Conservation (phyloP, 2,797 vertebrate species). For the Xiphorhynchus erythropygius region DNA sequence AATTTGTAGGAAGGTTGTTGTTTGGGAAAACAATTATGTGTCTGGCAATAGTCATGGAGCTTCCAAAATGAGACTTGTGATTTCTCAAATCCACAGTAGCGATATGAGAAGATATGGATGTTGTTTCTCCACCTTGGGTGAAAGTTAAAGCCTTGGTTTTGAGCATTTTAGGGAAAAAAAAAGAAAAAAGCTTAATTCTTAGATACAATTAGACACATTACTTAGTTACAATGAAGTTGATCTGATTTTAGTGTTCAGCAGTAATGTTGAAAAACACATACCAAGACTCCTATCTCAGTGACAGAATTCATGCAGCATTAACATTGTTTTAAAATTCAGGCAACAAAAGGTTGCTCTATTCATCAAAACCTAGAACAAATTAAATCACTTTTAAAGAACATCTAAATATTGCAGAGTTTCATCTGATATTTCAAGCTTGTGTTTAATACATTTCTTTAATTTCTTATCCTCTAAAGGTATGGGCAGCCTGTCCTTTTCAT, state of each 20-base stretch:
- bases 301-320: neutral
- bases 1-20: neutral
- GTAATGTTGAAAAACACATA: neutral
- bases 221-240: neutral
- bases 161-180: neutral
- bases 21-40: neutral
- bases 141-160: neutral
- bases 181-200: neutral
- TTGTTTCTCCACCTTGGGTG: neutral
- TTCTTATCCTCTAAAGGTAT: neutral
- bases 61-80: neutral
- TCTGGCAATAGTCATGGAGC: neutral
- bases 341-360: neutral
- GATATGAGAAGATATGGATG: neutral
- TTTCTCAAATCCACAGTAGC: neutral
- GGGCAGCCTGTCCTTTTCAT: neutral
- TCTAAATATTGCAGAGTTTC: neutral
- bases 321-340: neutral
- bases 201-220: neutral
- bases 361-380: neutral
- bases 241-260: neutral
- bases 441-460: neutral
- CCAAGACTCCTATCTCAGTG: neutral
- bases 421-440: neutral
- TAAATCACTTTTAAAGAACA: neutral